Evolutionary conservation across 2,113 vertebrate genomes (phyloP).

Genomic region (Eurypyga helias): DNA sequence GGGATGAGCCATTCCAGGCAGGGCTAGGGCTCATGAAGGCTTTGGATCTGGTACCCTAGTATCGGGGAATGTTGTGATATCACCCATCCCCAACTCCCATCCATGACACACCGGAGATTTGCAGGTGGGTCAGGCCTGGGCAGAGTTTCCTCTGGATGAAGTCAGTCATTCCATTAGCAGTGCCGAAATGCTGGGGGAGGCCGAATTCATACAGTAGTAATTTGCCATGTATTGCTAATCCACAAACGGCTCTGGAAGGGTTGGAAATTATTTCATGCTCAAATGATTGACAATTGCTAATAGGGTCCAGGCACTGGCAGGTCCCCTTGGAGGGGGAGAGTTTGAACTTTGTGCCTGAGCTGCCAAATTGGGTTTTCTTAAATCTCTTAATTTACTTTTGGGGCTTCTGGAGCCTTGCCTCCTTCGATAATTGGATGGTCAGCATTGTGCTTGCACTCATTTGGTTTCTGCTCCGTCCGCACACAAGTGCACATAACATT

Average conservation of each 20-base stretch:
- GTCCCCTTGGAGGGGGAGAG: not conserved
- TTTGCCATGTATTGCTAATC: not conserved
- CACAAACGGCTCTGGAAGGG: not conserved
- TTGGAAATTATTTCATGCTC: constrained; percentile 29
- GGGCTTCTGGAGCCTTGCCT: not conserved
- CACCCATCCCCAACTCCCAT: accelerated
- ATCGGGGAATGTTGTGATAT: accelerated
- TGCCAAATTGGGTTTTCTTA: constrained; percentile 52
- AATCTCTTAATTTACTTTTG: constrained; percentile 42
- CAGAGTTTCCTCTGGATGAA: constrained; percentile 9
- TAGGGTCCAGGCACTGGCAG: constrained; percentile 32
- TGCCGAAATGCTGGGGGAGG: not conserved
- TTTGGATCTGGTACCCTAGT: not conserved
- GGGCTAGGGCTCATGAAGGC: not conserved
- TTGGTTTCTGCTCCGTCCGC: not conserved
- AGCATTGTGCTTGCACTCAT: not conserved
- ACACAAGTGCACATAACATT: not conserved
- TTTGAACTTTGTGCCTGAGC: constrained; percentile 40
- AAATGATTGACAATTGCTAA: constrained; percentile 52
- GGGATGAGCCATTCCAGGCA: not conserved
- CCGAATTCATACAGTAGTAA: constrained; percentile 3
- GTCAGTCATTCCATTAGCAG: constrained; percentile 19
- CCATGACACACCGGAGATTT: not conserved
- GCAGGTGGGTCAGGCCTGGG: not conserved
- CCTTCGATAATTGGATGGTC: constrained; percentile 14